These are phyloP conservation scores for Dinoponera quadriceps DNA, from an alignment of 1,140 invertebrate genomes.

Conservation along the genomic window DNA sequence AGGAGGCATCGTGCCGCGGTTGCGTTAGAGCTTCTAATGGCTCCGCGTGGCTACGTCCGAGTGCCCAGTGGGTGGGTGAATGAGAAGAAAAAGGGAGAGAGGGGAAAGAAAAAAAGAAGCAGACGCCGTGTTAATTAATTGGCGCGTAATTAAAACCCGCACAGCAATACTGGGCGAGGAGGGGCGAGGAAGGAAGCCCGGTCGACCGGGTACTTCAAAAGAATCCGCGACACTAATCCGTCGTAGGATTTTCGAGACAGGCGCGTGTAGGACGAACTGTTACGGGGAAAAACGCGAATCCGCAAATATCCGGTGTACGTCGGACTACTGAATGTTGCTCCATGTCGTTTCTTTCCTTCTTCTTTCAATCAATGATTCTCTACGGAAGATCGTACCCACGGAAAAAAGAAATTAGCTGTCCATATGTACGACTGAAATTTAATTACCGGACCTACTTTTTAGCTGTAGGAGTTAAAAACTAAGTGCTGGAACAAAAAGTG, in stretches of 20 bases:
- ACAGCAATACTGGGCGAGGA: conserved; percentile 57
- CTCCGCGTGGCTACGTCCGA: conserved; percentile 73
- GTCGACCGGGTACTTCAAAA: conserved; percentile 63
- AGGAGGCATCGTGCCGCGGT: conserved; percentile 61
- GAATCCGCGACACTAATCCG: conserved; percentile 55
- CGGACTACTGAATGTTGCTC: too few relatives aligned
- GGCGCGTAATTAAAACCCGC: conserved; percentile 81
- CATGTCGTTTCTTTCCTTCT: too few relatives aligned
- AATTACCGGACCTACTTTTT: too few relatives aligned
- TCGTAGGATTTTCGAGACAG: conserved; percentile 47
- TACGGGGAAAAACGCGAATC: conserved; percentile 1
- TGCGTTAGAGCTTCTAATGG: conserved; percentile 76
- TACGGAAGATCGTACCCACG: too few relatives aligned
- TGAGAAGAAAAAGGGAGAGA: conserved; percentile 34
- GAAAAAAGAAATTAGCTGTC: too few relatives aligned
- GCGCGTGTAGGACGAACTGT: conserved; percentile 1
- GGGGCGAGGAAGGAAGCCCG: conserved; percentile 28
- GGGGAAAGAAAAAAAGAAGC: conserved; percentile 35
- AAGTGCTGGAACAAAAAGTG: too few relatives aligned
- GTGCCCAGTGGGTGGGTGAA: conserved; percentile 55
- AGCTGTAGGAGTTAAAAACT: too few relatives aligned
- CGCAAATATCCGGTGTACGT: too few relatives aligned
- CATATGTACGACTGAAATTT: too few relatives aligned
- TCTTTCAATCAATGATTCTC: too few relatives aligned
- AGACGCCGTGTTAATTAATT: conserved; percentile 79